Conservation (phyloP, 2,113 vertebrate genomes). For the Tyto alba region DNA sequence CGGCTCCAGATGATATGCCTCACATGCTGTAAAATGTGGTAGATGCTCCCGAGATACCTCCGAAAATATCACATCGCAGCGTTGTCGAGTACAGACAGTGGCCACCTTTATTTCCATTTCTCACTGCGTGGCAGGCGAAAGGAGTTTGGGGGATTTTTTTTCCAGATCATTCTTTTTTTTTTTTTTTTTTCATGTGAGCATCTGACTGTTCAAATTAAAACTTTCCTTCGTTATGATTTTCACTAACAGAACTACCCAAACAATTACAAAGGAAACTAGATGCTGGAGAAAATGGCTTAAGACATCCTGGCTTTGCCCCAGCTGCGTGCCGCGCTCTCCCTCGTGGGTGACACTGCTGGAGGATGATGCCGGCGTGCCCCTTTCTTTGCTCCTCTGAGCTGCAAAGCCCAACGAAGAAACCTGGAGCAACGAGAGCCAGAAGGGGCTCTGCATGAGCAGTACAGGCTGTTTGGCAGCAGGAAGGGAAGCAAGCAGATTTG, state of each 20-base stretch:
- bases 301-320: not conserved
- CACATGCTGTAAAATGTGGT: constrained; percentile 48
- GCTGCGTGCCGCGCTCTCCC: not conserved
- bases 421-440: not conserved
- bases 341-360: not conserved
- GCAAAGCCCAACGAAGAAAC: not conserved
- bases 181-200: not conserved
- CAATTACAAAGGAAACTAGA: not conserved
- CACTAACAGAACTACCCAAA: not conserved
- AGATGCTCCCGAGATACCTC: constrained; percentile 44
- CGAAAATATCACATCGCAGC: not conserved
- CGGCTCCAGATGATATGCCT: constrained; percentile 45
- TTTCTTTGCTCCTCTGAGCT: fast-evolving
- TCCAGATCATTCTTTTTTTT: constrained; percentile 6
- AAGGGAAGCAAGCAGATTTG: not conserved
- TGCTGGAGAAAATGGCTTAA: not conserved
- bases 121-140: not conserved
- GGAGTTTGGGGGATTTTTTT: constrained; percentile 32
- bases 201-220: not conserved
- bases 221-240: not conserved
- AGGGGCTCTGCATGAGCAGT: fast-evolving
- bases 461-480: not conserved
- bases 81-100: constrained; percentile 27
- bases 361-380: fast-evolving
- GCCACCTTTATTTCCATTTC: constrained; percentile 52